Conservation (phyloP, 2,797 vertebrate species). For the Danio tinwini region DNA sequence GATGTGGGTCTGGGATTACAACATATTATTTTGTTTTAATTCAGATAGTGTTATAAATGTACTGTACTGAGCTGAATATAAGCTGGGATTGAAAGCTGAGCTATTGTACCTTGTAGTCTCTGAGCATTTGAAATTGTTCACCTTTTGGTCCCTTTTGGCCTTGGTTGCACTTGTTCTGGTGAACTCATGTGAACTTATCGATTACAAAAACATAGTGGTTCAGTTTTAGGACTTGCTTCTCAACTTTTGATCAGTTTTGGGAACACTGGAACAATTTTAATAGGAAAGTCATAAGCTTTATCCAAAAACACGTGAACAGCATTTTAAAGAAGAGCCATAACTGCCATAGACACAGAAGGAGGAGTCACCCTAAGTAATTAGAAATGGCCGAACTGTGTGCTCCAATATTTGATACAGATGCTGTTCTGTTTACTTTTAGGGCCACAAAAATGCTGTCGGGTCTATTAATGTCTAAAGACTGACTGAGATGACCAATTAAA, state of each 20-base stretch:
- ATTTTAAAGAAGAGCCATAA: neutral
- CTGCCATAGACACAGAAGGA: no score
- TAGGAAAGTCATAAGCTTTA: neutral
- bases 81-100: neutral
- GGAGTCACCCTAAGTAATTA: no score
- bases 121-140: constrained; percentile 1
- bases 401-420: no score
- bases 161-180: neutral
- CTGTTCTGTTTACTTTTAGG: no score
- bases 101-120: neutral
- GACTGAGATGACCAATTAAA: no score
- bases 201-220: neutral
- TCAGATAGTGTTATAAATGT: neutral
- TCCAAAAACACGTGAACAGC: neutral
- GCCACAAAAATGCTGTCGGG: no score
- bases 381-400: no score
- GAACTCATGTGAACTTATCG: constrained; percentile 6
- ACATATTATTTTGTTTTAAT: neutral
- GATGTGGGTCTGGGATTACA: neutral
- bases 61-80: neutral
- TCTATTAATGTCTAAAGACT: no score
- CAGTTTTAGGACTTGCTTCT: neutral
- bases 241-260: constrained; percentile 6
- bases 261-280: neutral
- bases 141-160: neutral